Conservation (phyloP, 1,140 invertebrate genomes). For the Tetragnatha versicolor region DNA sequence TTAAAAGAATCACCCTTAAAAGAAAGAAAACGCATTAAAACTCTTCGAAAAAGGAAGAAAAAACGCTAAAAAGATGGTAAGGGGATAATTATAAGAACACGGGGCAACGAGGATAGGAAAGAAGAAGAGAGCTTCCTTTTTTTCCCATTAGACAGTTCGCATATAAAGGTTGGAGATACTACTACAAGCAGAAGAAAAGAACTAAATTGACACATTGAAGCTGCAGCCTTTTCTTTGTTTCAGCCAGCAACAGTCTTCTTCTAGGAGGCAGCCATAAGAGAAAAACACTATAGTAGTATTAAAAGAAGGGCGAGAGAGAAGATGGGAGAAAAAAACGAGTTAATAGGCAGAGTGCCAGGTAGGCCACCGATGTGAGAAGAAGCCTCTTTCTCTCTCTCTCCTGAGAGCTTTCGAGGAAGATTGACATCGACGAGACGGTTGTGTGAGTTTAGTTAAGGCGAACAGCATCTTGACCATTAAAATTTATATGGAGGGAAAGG, state of each 20-base stretch:
- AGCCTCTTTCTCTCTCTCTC: too few species aligned
- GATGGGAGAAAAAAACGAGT: background rate
- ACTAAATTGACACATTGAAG: constrained; percentile 9
- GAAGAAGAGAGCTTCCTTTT: too few species aligned
- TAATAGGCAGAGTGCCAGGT: constrained; percentile 22
- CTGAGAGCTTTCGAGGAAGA: too few species aligned
- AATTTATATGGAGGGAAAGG: too few species aligned
- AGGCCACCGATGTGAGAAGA: constrained; percentile 16
- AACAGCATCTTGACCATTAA: too few species aligned
- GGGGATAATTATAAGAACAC: too few species aligned
- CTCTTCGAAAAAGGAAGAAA: background rate
- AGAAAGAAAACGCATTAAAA: too few species aligned
- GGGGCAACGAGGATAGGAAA: too few species aligned
- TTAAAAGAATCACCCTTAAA: too few species aligned
- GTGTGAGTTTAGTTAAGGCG: too few species aligned
- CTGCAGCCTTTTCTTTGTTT: constrained; percentile 1
- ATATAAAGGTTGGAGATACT: background rate
- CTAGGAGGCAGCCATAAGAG: too few species aligned
- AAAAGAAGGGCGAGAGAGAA: background rate
- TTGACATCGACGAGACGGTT: too few species aligned
- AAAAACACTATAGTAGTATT: background rate
- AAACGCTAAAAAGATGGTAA: background rate
- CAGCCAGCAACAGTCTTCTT: background rate
- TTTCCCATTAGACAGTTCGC: background rate
- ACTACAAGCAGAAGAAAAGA: constrained; percentile 14